Conservation (phyloP, 2,113 vertebrate genomes). For the Mustelus asterias region DNA sequence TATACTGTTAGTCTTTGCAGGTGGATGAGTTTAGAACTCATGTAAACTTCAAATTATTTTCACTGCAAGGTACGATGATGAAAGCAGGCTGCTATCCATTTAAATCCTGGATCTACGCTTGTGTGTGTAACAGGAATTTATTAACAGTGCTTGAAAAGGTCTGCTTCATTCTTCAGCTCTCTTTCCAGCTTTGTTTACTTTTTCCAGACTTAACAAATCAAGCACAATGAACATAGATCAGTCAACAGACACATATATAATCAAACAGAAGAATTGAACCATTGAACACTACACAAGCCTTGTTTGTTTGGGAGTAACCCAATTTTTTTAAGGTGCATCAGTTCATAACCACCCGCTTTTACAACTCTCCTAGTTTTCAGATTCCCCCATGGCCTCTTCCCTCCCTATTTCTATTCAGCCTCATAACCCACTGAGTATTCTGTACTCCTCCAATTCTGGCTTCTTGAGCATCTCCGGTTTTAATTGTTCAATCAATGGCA, state of each 20-base stretch:
- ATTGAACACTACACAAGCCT: neutral
- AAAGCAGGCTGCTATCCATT: neutral
- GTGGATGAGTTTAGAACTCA: neutral
- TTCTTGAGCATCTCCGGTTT: neutral
- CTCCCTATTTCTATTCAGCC: neutral
- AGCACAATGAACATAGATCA: neutral
- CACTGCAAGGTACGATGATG: neutral
- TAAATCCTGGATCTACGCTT: neutral
- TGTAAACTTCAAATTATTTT: too few relatives aligned
- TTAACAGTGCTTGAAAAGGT: neutral
- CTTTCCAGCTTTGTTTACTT: neutral
- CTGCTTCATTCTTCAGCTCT: neutral
- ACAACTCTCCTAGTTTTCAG: neutral
- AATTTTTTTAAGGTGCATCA: neutral
- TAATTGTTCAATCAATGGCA: neutral
- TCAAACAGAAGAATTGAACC: neutral
- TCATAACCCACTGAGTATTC: neutral
- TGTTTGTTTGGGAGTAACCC: neutral
- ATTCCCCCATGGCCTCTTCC: neutral
- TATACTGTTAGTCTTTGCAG: neutral
- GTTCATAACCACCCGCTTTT: neutral
- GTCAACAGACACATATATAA: neutral
- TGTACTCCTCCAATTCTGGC: neutral
- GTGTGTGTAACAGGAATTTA: neutral
- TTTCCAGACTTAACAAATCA: neutral